phyloP scores from a whole-genome alignment of 2,888 invertebrate genomes.

The Nephrotoma flavescens region DNA sequence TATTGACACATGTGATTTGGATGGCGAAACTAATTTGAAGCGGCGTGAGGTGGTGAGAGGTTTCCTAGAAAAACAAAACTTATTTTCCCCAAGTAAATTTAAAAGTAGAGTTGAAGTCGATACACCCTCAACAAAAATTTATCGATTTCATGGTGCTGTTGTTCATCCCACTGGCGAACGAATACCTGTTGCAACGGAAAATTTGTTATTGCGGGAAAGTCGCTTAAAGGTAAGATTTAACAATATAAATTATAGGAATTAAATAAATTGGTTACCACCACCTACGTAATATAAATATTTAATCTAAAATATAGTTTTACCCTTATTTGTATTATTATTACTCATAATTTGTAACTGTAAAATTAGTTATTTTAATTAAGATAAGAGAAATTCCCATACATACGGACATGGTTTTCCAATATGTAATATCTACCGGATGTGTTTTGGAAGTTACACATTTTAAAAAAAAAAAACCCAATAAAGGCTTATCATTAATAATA shows the following conservation, averaged over 20 bases:
- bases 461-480: too few species aligned
- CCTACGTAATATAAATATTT: neutral
- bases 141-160: slow-evolving; percentile 82
- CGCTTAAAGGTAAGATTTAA: slow-evolving; percentile 43
- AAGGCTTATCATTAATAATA: too few species aligned
- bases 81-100: slow-evolving; percentile 68
- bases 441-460: too few species aligned
- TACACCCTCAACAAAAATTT: slow-evolving; percentile 88
- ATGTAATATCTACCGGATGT: too few species aligned
- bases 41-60: slow-evolving; percentile 58
- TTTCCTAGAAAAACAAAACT: slow-evolving; percentile 41
- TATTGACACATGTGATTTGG: slow-evolving; percentile 91
- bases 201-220: slow-evolving; percentile 85
- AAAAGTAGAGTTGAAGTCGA: slow-evolving; percentile 80
- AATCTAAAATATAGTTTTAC: too few species aligned
- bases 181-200: slow-evolving; percentile 74
- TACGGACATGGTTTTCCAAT: too few species aligned
- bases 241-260: neutral
- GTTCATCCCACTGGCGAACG: slow-evolving; percentile 64
- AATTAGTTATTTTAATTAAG: neutral
- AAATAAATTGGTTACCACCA: neutral
- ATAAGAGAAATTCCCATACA: too few species aligned
- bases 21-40: slow-evolving; percentile 92
- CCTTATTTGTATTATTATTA: neutral
- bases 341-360: neutral